Conservation (phyloP, 2,113 vertebrate genomes). For the Chitala chitala region DNA sequence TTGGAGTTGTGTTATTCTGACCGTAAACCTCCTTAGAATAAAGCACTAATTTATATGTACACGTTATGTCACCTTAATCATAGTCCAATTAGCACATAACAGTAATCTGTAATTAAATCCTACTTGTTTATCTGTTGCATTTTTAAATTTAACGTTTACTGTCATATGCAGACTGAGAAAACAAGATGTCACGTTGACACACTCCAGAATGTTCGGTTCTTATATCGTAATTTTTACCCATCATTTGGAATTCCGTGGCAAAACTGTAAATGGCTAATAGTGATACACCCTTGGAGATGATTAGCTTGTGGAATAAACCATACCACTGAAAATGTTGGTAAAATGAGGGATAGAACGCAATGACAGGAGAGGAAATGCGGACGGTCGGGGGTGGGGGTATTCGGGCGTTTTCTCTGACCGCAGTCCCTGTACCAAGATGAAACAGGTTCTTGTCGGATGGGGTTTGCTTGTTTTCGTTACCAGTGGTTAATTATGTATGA, state of each 20-base stretch:
- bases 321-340: not conserved
- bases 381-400: conserved; percentile 18
- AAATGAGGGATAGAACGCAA: too few species aligned
- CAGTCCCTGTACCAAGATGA: conserved; percentile 1
- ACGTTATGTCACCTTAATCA: conserved; percentile 14
- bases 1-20: not conserved
- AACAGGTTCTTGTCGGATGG: conserved; percentile 36
- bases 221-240: too few species aligned
- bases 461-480: conserved; percentile 40
- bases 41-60: not conserved
- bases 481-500: conserved; percentile 44
- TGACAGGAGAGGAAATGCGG: conserved; percentile 42
- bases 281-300: too few species aligned
- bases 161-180: not conserved
- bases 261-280: too few species aligned
- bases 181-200: not conserved
- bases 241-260: too few species aligned
- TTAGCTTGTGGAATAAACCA: too few species aligned
- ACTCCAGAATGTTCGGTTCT: too few species aligned
- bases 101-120: conserved; percentile 11
- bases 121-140: not conserved
- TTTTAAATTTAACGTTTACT: not conserved
- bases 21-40: not conserved
- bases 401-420: conserved; percentile 37
- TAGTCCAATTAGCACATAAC: not conserved